Evolutionary conservation across 2,888 invertebrate genomes (phyloP).

Genomic region (Amiota communis): DNA sequence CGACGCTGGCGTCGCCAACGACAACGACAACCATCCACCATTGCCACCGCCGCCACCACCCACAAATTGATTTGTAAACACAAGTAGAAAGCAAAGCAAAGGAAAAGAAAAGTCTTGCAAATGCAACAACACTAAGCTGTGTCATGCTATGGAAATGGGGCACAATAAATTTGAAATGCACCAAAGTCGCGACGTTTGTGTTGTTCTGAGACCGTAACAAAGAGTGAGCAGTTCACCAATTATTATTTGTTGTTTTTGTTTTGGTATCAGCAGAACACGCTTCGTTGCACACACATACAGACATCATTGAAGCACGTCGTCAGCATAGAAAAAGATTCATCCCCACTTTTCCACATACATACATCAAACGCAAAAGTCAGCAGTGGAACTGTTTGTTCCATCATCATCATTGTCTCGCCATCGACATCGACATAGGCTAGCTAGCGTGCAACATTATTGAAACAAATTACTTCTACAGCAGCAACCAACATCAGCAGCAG

Average conservation of each 20-base stretch:
- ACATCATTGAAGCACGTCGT: slow-evolving; percentile 37
- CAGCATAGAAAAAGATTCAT: too few species aligned
- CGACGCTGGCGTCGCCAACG: slow-evolving; percentile 22
- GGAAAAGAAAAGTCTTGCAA: neutral
- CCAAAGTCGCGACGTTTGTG: neutral
- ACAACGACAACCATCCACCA: slow-evolving; percentile 33
- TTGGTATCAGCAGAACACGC: slow-evolving; percentile 51
- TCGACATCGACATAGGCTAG: slow-evolving; percentile 37
- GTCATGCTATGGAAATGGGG: neutral
- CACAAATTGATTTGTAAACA: neutral
- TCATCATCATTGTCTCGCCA: slow-evolving; percentile 10
- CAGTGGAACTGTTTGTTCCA: slow-evolving; percentile 37
- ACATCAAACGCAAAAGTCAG: neutral
- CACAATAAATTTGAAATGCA: neutral
- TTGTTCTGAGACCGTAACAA: neutral
- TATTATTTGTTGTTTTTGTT: slow-evolving; percentile 21
- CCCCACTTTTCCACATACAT: too few species aligned
- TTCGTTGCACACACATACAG: slow-evolving; percentile 55
- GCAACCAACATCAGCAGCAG: neutral
- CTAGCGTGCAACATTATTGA: slow-evolving; percentile 7
- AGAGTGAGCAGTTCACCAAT: neutral
- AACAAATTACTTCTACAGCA: slow-evolving; percentile 7
- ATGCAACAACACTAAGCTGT: neutral
- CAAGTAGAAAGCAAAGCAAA: neutral
- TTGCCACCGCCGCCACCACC: slow-evolving; percentile 18